phyloP scores from a whole-genome alignment of 1,140 invertebrate genomes.

The Diploscapter pachys region DNA sequence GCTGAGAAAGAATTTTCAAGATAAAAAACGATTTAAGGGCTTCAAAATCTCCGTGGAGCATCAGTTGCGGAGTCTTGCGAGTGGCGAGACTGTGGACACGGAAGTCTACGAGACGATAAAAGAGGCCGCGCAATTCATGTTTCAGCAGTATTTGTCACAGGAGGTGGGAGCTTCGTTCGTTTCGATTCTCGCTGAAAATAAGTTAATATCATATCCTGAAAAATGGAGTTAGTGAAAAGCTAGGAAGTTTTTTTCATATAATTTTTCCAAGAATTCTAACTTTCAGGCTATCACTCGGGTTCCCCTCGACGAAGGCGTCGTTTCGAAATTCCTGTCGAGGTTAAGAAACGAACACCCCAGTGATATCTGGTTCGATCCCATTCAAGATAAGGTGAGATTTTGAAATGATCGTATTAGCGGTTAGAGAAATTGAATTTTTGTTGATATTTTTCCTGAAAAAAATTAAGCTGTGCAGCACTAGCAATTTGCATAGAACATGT shows the following conservation, averaged over 20 bases:
- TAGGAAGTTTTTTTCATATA: not conserved
- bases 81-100: constrained; percentile 45
- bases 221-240: not conserved
- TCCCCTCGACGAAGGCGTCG: constrained; percentile 68
- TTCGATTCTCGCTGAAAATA: constrained; percentile 10
- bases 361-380: constrained; percentile 79
- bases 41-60: constrained; percentile 76
- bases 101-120: constrained; percentile 67
- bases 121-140: constrained; percentile 75
- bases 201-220: not conserved
- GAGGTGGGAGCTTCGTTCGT: constrained; percentile 63
- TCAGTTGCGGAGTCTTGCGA: constrained; percentile 60
- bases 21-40: constrained; percentile 62
- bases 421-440: not conserved
- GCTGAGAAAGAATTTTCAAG: not conserved
- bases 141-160: constrained; percentile 77
- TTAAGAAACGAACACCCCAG: constrained; percentile 68
- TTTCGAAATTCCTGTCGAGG: constrained; percentile 68
- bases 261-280: not conserved
- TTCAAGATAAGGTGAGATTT: constrained; percentile 66
- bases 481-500: constrained; percentile 67
- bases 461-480: constrained; percentile 54
- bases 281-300: constrained; percentile 67
- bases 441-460: constrained; percentile 10
- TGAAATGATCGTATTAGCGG: too few species aligned